These are phyloP conservation scores for Electrona antarctica DNA, from an alignment of 2,113 vertebrate species.

Conservation along the genomic window DNA sequence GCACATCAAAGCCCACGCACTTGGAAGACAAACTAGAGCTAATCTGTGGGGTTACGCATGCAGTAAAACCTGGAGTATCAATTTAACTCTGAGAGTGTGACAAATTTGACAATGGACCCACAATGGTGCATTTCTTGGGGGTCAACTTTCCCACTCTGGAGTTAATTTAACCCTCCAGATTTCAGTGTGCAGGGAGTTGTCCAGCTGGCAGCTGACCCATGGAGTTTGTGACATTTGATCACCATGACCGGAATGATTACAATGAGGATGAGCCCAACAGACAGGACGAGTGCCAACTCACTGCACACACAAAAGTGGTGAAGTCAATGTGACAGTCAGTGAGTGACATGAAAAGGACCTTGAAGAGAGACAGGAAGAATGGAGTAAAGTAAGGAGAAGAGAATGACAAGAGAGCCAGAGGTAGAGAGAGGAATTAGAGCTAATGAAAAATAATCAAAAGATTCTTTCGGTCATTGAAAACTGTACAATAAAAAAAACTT, in stretches of 20 bases:
- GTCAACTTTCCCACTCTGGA: no score
- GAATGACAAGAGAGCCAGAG: not conserved
- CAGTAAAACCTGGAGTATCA: no score
- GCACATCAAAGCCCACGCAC: not conserved
- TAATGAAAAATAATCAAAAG: not conserved
- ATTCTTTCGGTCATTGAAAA: not conserved
- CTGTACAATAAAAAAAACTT: not conserved
- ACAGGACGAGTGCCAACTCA: not conserved
- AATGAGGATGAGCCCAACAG: not conserved
- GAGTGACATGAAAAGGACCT: no score
- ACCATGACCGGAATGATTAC: no score
- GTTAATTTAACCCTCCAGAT: not conserved
- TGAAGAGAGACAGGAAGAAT: no score
- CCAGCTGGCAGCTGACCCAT: not conserved
- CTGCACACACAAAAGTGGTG: no score
- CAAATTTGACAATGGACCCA: no score
- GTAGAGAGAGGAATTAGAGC: not conserved
- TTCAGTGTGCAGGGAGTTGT: no score
- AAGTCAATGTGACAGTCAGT: no score
- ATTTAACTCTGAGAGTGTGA: no score
- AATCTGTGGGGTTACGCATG: not conserved
- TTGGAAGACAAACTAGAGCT: not conserved
- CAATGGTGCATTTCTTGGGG: no score
- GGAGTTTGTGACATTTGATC: not conserved
- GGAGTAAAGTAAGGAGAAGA: no score